These are phyloP conservation scores for Pimephales promelas DNA, from an alignment of 2,113 vertebrate species.

Conservation along the genomic window DNA sequence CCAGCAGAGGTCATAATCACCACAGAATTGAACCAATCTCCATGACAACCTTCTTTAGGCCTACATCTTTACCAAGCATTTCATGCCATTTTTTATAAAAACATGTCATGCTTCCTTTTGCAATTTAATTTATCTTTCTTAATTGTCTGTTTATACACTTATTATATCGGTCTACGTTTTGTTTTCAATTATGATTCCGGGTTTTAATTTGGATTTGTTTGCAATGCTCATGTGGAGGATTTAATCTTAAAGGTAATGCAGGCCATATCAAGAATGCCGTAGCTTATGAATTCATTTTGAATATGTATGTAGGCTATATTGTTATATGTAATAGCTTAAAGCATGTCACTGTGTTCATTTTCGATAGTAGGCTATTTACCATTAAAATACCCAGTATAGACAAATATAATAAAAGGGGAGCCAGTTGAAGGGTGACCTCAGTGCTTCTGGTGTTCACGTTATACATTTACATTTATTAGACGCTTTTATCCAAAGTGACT, in stretches of 20 bases:
- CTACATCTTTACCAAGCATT: neutral
- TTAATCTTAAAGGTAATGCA: neutral
- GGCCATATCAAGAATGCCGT: neutral
- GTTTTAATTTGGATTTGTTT: neutral
- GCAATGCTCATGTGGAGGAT: neutral
- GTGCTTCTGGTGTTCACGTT: too few relatives aligned
- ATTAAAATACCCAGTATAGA: too few relatives aligned
- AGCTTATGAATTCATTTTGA: neutral
- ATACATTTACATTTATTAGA: too few relatives aligned
- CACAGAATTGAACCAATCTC: neutral
- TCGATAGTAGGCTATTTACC: too few relatives aligned
- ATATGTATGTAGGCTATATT: neutral
- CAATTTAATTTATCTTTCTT: neutral
- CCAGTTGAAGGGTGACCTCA: too few relatives aligned
- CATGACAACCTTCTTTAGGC: too few relatives aligned
- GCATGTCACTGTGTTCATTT: too few relatives aligned
- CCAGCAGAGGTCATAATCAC: conserved; percentile 15
- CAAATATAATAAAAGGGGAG: too few relatives aligned
- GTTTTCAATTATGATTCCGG: neutral
- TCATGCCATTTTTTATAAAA: too few relatives aligned
- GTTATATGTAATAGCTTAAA: neutral
- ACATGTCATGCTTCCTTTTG: neutral
- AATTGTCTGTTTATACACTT: neutral
- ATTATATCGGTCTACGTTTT: neutral
- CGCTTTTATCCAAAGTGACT: too few relatives aligned